Base-by-base conservation (phyloP, 2,797 vertebrate genomes). In the Leuciscus waleckii region DNA sequence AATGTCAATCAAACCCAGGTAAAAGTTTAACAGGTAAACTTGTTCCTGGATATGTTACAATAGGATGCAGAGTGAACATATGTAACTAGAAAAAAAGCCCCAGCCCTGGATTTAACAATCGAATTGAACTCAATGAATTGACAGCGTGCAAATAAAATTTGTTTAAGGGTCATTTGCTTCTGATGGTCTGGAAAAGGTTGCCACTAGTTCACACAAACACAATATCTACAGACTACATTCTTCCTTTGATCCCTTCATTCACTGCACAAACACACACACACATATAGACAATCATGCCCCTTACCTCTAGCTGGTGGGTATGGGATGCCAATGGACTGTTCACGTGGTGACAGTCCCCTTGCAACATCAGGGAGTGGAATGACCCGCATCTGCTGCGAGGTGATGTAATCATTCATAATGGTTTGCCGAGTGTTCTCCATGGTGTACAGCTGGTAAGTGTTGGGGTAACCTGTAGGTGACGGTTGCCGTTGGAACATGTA, bases 371-470 rank as follows among this genome's bases (percentile, higher is more conserved):
- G 96, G 65, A 97, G 96, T 37, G 98, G 95, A 90, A 98, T 99
- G 90, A 97, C 97, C 86, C 98, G 98, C 98, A 99, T 99, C 94
- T 99, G 98, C 93, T 99, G 98, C 32, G 98, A 99, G 68, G 98
- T 99, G 94, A 99, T 99, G 91, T 99, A 99, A 92, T 99, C 98
- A 0, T 99, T 99, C 70, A 99, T 95, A 93, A 99, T 99, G 88
- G 98, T 99, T 96, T 99, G 98, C 6, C 98, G 94, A 0, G 98
- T 99, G 89, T 99, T 99, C 94, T 99, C 98, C 97, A 99, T 98
- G 29, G 98, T 98, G 23, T 99, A 99, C 90, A 99, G 95, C 92
- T 99, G 98, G 91, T 99, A 99, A 76, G 97, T 98, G 93, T 97
- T 99, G 67, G 97, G 97, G 93, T 98, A 99, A 82, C 97, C 97